Conservation (phyloP, 2,888 invertebrate genomes). For the Bugulina stolonifera region DNA sequence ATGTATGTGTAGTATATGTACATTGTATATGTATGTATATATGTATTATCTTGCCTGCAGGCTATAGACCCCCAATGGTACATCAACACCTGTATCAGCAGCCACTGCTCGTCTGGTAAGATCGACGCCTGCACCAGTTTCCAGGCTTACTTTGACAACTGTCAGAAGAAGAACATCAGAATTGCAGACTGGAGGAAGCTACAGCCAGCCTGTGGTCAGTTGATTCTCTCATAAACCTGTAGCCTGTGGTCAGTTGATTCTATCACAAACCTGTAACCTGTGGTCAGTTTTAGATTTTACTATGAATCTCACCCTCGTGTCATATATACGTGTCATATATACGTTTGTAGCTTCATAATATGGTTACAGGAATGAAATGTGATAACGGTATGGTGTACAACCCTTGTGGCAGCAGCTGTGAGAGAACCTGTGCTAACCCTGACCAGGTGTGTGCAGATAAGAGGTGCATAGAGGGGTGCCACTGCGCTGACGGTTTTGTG, state of each 20-base stretch:
- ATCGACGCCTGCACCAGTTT: slow-evolving; percentile 67
- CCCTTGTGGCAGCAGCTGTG: slow-evolving; percentile 69
- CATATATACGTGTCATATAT: too few relatives aligned
- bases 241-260: background rate
- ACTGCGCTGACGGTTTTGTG: slow-evolving; percentile 73
- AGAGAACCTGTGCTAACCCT: slow-evolving; percentile 65
- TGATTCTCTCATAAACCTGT: too few relatives aligned
- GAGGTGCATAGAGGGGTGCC: slow-evolving; percentile 79
- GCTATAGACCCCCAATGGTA: slow-evolving; percentile 64
- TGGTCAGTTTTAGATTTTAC: too few relatives aligned
- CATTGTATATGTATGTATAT: too few relatives aligned
- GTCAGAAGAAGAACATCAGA: slow-evolving; percentile 58
- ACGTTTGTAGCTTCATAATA: background rate
- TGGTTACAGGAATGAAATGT: slow-evolving; percentile 70
- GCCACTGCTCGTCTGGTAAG: slow-evolving; percentile 64
- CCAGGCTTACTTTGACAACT: slow-evolving; percentile 71
- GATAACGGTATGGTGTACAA: slow-evolving; percentile 69
- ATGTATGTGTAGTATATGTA: too few relatives aligned
- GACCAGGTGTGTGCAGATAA: slow-evolving; percentile 44
- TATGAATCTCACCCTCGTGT: too few relatives aligned
- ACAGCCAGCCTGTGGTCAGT: background rate
- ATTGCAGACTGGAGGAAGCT: slow-evolving; percentile 17
- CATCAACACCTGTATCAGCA: slow-evolving; percentile 70
- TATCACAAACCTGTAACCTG: too few relatives aligned
- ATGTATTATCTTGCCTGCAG: slow-evolving; percentile 50